These are phyloP conservation scores for Parelbella ahira DNA, from an alignment of 2,888 invertebrate species.

Conservation along the genomic window DNA sequence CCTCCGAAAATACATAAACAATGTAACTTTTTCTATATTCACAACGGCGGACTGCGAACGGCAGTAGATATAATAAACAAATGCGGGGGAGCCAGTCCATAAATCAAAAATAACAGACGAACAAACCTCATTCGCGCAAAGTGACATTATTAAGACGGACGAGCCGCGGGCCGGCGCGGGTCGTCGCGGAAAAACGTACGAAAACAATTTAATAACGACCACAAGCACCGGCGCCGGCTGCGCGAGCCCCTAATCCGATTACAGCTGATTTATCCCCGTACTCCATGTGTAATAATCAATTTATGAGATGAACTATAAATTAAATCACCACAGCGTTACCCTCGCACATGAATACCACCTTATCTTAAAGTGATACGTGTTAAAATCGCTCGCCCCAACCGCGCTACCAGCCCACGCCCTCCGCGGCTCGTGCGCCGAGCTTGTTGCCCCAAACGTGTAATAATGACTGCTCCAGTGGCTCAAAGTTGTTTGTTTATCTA, in stretches of 20 bases:
- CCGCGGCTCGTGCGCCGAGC: neutral
- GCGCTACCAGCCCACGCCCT: neutral
- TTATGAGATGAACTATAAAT: slow-evolving; percentile 73
- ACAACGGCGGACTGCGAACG: too few relatives aligned
- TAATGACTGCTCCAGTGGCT: slow-evolving; percentile 53
- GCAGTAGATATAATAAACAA: too few relatives aligned
- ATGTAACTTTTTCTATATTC: too few relatives aligned
- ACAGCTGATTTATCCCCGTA: slow-evolving; percentile 61
- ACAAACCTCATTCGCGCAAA: slow-evolving; percentile 2
- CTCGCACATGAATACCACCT: slow-evolving; percentile 20
- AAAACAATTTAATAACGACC: slow-evolving; percentile 38
- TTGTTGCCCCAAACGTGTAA: slow-evolving; percentile 48
- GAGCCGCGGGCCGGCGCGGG: slow-evolving; percentile 10
- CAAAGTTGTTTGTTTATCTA: slow-evolving; percentile 33
- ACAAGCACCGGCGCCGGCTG: slow-evolving; percentile 31
- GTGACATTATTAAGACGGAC: slow-evolving; percentile 18
- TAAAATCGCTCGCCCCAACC: slow-evolving; percentile 1
- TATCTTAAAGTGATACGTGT: slow-evolving; percentile 1
- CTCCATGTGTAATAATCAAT: slow-evolving; percentile 65
- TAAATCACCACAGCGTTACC: slow-evolving; percentile 32
- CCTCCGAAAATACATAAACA: too few relatives aligned
- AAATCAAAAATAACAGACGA: slow-evolving; percentile 10
- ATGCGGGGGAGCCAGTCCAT: too few relatives aligned
- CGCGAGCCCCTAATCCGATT: slow-evolving; percentile 49
- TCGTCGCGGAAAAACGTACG: slow-evolving; percentile 30